Base-by-base conservation (phyloP, 1,140 invertebrate genomes). In the Aphaenogaster rudis region DNA sequence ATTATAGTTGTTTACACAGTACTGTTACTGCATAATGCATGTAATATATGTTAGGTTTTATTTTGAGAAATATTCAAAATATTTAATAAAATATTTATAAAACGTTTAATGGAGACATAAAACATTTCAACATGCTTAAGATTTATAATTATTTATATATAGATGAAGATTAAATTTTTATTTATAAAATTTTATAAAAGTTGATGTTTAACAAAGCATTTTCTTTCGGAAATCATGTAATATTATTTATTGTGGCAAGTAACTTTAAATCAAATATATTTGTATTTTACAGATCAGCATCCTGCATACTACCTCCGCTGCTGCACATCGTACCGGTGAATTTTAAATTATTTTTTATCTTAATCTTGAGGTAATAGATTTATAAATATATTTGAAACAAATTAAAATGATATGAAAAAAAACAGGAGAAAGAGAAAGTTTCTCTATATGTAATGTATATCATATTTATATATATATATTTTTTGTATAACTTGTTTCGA, bases 101-200 rank as follows among this genome's bases (percentile, higher is more conserved):
- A 42, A 42, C 4, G 9, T 45, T 64, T 66, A 66, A 64, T 64
- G 15, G 1, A 39, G 13, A 39, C 1, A 17, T 64, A 15, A 64
- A 64, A 64, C 3, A 36, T 66, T n/a, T 39, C 36, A n/a, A 39
- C 0, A 64, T 17, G 6, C 36, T 66, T 36, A 36, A 28, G 8
- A 59, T 61, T 61, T 33, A 33, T 66, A 39, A 66, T 17, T 39
- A 3, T 6, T 61, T 61, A 28, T 1, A 39, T 39, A 28, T n/a
- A 39, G 15, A 64, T 63, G 5, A 64, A 7, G 3, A 39, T 39
- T 66, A 66, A 39, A 66, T 66, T 66, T 39, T 66, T 64, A 64
- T 39, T 64, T 39, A n/a, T 66, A 39, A 66, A 66, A 39, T 39
- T 39, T 66, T 66, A 17, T n/a, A 36, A 64, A 64, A 64, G 17